phyloP scores from a whole-genome alignment of 2,797 vertebrate species.

The Odontamblyopus lacepedii region DNA sequence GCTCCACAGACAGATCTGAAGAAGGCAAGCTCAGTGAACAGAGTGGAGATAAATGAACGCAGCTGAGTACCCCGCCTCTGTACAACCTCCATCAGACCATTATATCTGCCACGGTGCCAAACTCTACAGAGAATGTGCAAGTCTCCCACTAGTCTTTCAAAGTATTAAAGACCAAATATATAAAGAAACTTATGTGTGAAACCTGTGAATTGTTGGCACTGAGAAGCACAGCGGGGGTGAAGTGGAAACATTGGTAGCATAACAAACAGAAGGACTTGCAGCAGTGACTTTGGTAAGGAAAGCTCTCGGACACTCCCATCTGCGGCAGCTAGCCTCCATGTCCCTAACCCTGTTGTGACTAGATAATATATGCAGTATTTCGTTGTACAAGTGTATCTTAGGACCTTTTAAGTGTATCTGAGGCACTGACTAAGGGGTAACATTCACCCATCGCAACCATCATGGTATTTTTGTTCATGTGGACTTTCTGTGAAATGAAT shows the following conservation, averaged over 20 bases:
- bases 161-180: conserved; percentile 52
- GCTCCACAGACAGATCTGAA: conserved; percentile 69
- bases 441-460: conserved; percentile 79
- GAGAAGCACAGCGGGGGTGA: conserved; percentile 72
- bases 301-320: conserved; percentile 83
- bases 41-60: conserved; percentile 79
- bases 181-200: conserved; percentile 45
- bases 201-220: conserved; percentile 67
- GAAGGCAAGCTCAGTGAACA: conserved; percentile 77
- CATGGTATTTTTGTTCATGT: conserved; percentile 74
- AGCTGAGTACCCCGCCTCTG: not conserved
- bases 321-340: conserved; percentile 90
- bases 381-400: conserved; percentile 89
- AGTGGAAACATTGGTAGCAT: conserved; percentile 62
- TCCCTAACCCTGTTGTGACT: conserved; percentile 83
- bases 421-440: conserved; percentile 74
- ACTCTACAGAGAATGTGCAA: conserved; percentile 75
- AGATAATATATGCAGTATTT: conserved; percentile 88
- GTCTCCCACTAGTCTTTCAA: not conserved
- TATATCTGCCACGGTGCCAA: conserved; percentile 89
- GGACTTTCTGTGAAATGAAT: conserved; percentile 91
- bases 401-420: conserved; percentile 83
- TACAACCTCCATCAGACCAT: conserved; percentile 39
- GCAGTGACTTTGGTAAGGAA: conserved; percentile 78
- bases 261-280: conserved; percentile 60